Percentiles rank a stretch among this genome's conserved stretches.
Conservation (phyloP, 2,113 vertebrate genomes). For the Bucco capensis region DNA sequence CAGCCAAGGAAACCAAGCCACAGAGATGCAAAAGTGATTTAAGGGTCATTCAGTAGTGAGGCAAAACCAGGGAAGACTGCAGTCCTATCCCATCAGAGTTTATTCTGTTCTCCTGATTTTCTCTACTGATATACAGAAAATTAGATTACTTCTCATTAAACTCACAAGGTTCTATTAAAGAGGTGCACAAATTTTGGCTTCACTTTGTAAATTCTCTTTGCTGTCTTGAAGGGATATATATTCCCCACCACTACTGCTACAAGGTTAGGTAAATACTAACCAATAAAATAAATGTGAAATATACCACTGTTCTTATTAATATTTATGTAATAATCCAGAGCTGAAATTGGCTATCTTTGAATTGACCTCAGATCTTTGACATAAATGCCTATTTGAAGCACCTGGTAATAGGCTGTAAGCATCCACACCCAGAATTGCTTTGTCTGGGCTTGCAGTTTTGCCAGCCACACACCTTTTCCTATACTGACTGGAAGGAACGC, state of each 20-base stretch:
- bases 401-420: slow-evolving; percentile 46
- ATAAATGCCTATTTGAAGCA: slow-evolving; percentile 57
- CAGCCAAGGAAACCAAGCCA: not conserved
- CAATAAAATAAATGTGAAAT: not conserved
- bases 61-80: not conserved
- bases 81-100: not conserved
- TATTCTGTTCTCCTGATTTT: not conserved
- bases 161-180: not conserved
- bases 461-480: slow-evolving; percentile 39
- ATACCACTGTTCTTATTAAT: not conserved
- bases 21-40: not conserved
- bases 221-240: not conserved
- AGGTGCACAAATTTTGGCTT: not conserved
- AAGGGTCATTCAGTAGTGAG: not conserved
- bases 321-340: not conserved
- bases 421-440: slow-evolving; percentile 36
- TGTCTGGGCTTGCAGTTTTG: slow-evolving; percentile 41
- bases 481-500: not conserved
- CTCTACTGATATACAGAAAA: not conserved
- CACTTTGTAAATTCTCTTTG: not conserved
- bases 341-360: slow-evolving; percentile 21
- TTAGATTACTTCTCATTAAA: not conserved
- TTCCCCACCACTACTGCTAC: not conserved
- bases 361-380: slow-evolving; percentile 61
- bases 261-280: not conserved